These are phyloP conservation scores for Acyrthosiphon pisum DNA, from an alignment of 1,140 invertebrate genomes.

Conservation along the genomic window DNA sequence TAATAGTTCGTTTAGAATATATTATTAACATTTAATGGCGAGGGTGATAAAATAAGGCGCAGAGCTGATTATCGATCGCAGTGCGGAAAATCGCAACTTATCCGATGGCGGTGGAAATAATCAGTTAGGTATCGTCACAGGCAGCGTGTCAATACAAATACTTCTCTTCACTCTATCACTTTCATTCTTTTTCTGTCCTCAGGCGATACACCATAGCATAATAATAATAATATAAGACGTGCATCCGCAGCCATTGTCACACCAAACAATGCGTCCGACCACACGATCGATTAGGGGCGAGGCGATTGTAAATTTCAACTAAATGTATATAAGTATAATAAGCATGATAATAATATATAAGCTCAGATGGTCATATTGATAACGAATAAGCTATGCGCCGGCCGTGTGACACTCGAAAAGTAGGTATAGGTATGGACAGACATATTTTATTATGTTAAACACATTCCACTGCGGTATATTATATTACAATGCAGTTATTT, in stretches of 20 bases:
- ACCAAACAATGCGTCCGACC: not conserved
- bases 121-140: not conserved
- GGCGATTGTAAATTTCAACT: not conserved
- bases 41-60: not conserved
- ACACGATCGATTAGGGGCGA: not conserved
- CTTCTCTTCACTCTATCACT: not conserved
- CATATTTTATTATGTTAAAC: not conserved
- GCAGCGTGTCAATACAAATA: not conserved
- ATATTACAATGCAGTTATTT: not conserved
- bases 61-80: not conserved
- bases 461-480: not conserved
- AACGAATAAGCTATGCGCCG: not conserved
- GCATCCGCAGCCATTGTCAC: not conserved
- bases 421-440: not conserved
- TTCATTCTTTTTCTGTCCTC: not conserved
- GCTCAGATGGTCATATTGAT: not conserved
- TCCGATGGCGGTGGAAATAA: not conserved
- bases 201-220: not conserved
- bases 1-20: not conserved
- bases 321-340: not conserved
- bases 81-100: constrained; percentile 14
- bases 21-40: not conserved
- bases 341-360: not conserved
- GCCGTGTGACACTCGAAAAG: not conserved
- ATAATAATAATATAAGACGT: not conserved